phyloP scores from a whole-genome alignment of 1,140 invertebrate species.

The Sycophaga agraensis region DNA sequence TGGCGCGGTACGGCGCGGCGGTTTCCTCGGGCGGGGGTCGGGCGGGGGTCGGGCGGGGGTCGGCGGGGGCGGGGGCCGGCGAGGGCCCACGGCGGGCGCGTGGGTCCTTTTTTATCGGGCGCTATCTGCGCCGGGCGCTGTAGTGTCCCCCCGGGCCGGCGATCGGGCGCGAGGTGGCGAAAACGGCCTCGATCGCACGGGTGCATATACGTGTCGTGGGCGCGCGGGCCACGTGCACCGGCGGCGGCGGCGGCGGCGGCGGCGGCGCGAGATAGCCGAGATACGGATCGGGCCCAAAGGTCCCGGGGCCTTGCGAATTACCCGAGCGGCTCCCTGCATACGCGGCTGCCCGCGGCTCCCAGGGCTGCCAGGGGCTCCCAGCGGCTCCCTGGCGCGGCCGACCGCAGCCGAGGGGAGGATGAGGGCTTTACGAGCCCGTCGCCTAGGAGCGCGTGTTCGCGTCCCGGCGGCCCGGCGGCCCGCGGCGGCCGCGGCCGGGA shows the following conservation, averaged over 20 bases:
- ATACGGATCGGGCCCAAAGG: conserved; percentile 13
- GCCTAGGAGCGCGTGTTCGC: not conserved
- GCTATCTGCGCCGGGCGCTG: not conserved
- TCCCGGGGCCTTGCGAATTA: conserved; percentile 5
- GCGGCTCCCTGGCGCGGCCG: conserved; percentile 14
- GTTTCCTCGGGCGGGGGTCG: too few species aligned
- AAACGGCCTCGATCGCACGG: conserved; percentile 12
- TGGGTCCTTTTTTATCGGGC: not conserved
- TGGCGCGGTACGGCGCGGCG: too few species aligned
- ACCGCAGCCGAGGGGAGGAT: conserved; percentile 8
- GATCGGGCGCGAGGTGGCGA: not conserved
- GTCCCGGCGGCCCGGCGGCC: not conserved
- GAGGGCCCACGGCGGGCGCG: too few species aligned
- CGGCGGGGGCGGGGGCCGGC: too few species aligned
- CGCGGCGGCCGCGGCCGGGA: not conserved
- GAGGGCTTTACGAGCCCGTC: conserved; percentile 14
- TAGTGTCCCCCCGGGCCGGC: not conserved
- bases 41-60: too few species aligned
- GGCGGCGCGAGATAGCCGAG: conserved; percentile 9
- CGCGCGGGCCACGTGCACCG: too few species aligned
- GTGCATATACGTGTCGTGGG: too few species aligned
- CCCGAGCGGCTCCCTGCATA: conserved; percentile 11
- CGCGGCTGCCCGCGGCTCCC: not conserved
- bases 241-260: not conserved
- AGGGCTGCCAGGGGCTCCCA: not conserved